Evolutionary conservation across 2,113 vertebrate species (phyloP), one percentile per base, ranked within the genome.

Genomic region (Ochotona curzoniae): DNA sequence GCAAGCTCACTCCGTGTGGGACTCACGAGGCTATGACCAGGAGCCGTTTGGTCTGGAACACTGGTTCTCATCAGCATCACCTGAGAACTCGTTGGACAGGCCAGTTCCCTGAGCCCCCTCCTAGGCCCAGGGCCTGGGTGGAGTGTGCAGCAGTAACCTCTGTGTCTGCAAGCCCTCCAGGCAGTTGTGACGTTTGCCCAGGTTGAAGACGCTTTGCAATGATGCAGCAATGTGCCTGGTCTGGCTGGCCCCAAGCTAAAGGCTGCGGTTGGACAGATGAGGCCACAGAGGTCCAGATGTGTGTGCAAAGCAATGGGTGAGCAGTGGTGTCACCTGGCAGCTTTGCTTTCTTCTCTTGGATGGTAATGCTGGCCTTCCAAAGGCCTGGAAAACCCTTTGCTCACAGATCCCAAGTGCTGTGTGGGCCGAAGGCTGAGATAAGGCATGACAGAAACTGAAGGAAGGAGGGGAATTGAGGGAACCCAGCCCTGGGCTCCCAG

Each of bases 291-390:
- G 21, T 25, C 20, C 49, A 28, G 4, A 30, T 18, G 63, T 11
- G 8, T 54, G 54, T 35, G 44, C 70, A 38, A 70, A 21, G n/a
- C 13, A 71, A 28, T 44, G n/a, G 44, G 28, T 25, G 49, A 32
- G 28, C 8, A 15, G 35, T 17, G 26, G 2, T 8, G 30, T 83
- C 60, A 10, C 54, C 75, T 70, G 73, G n/a, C 23, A 26, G 82
- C 35, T 67, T 14, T 28, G 13, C 73, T 35, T 25, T 87, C 54
- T 63, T 71, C 20, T 63, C 44, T 14, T 1, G 8, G 0, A 35
- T 28, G 32, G 44, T 14, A 5, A 47, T 0, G 10, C 83, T 38
- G 66, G n/a, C 51, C 61, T 57, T 30, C 47, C 0, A 0, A n/a
- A 11, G 26, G 30, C 49, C 61, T 75, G n/a, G 32, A 23, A 66